These are phyloP conservation scores for Salvator merianae DNA, from an alignment of 2,113 vertebrate genomes.

Conservation along the genomic window DNA sequence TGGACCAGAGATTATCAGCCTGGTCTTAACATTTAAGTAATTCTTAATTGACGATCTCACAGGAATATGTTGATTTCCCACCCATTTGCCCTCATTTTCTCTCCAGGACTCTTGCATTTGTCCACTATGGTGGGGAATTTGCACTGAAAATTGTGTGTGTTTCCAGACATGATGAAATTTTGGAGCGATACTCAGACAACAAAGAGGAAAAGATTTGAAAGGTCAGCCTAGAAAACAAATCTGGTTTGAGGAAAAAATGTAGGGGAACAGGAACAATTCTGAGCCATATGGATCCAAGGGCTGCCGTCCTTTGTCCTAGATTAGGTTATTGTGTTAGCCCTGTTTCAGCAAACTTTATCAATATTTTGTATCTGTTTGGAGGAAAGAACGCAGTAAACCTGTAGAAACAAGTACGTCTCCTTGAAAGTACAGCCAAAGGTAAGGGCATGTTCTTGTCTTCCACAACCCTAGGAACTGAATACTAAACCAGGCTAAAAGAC, in stretches of 20 bases:
- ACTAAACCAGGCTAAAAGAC: too few species aligned
- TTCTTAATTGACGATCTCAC: too few species aligned
- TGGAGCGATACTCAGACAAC: neutral
- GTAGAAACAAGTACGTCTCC: neutral
- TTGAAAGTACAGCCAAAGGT: neutral
- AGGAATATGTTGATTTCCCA: neutral
- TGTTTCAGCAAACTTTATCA: neutral
- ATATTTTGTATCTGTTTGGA: neutral
- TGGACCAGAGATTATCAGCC: too few species aligned
- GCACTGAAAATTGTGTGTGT: neutral
- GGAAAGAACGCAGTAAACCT: neutral
- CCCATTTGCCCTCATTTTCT: neutral
- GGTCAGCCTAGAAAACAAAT: slow-evolving; percentile 1
- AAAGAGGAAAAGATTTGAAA: neutral
- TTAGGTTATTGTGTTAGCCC: neutral
- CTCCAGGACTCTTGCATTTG: neutral
- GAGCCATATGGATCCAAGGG: neutral
- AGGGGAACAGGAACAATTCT: neutral
- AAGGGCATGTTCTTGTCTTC: neutral
- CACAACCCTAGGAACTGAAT: neutral
- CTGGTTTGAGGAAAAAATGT: neutral
- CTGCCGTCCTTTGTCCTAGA: neutral
- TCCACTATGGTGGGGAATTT: neutral
- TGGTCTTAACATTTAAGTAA: too few species aligned
- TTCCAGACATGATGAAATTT: neutral